Percentiles rank a stretch among this genome's conserved stretches.
phyloP scores from a whole-genome alignment of 1,140 invertebrate genomes.

The Dreissena polymorpha region DNA sequence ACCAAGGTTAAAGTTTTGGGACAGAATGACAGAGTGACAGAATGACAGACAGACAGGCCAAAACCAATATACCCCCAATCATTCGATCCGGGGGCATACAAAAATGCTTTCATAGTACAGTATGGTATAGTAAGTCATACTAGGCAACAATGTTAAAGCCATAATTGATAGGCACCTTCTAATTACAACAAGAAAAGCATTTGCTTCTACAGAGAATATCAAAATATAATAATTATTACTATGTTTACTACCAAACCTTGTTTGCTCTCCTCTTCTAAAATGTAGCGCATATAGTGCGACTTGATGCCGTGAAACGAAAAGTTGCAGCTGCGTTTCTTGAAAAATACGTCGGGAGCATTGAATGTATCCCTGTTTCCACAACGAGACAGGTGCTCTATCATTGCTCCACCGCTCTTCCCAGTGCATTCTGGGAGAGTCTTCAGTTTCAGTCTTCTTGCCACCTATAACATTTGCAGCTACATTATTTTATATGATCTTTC shows the following conservation, averaged over 20 bases:
- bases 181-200: no score
- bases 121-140: no score
- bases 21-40: no score
- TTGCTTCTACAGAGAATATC: no score
- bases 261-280: conserved; percentile 83
- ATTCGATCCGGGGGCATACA: no score
- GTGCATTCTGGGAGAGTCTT: conserved; percentile 88
- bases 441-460: conserved; percentile 91
- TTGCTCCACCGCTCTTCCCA: conserved; percentile 88
- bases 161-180: no score
- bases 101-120: no score
- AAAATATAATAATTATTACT: no score
- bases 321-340: conserved; percentile 86
- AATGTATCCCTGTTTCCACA: conserved; percentile 86
- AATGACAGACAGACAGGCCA: no score
- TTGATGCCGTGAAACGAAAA: conserved; percentile 92
- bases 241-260: conserved; percentile 79
- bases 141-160: no score
- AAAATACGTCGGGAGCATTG: conserved; percentile 83
- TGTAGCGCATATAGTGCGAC: conserved; percentile 80
- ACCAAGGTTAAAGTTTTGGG: no score
- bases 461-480: conserved; percentile 78
- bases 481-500: background rate
- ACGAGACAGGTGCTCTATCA: conserved; percentile 90
- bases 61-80: no score